Base-by-base conservation (phyloP, 2,113 vertebrate genomes). In the Otocyon megalotis region DNA sequence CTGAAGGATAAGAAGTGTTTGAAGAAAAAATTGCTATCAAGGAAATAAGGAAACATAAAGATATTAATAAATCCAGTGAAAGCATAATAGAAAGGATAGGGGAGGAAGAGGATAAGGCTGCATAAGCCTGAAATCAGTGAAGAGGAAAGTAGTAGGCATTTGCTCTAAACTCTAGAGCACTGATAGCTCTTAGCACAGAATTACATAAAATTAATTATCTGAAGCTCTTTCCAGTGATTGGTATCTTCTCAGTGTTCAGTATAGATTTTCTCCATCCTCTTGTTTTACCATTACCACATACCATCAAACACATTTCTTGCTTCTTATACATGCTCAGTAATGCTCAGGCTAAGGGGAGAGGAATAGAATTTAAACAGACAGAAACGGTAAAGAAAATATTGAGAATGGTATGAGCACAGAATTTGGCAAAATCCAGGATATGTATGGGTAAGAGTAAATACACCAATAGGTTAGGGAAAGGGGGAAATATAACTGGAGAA, bases 1-100 rank as follows among this genome's bases (percentile, higher is more conserved):
- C 8, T 90, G 43, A 89, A 4, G 14, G 6, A 67, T 62, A 93
- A 84, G 3, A 2, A 72, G 0, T 83, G 20, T 80, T 81, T 88
- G 43, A 96, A 91, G 60, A 83, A 65, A 92, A 85, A 53, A 80
- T 22, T 82, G 16, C 90, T 86, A n/a, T n/a, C 32, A 22, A 71
- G 35, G 15, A 93, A 89, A 90, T 62, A 62, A 95, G 48, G 28
- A 69, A 85, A 56, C 56, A 83, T 50, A 67, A 50, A 4, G 26
- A 20, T 79, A 89, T 83, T 83, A 82, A 54, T 83, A 90, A 92
- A 74, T 67, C 19, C 4, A 89, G 7, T 62, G 8, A 94, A 87
- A 69, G 4, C 16, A 48, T 56, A 58, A 37, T 48, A 69, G 50
- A 56, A 77, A 17, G 60, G 4, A n/a, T 54, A 90, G 53, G 30